Base-by-base conservation (phyloP, 92 coral and sea anemone species). In the Phenganax marumi region DNA sequence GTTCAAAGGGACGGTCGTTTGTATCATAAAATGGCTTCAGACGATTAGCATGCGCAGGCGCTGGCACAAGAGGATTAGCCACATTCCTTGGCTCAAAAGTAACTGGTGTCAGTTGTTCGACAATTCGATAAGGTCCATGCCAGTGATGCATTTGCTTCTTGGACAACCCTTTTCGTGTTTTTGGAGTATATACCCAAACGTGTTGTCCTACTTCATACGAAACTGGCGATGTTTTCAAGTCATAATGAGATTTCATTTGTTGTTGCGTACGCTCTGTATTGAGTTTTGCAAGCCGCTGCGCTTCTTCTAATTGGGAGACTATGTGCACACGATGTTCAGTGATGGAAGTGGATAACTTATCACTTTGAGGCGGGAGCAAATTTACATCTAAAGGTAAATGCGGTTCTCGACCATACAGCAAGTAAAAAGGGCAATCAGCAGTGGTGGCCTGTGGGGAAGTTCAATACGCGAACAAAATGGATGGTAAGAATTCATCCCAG, bases 1-100 rank as follows among this genome's bases (percentile, higher is more conserved):
- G 85, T 21, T 78, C 68, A 48, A 89, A 68, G 17, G 90, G 92
- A 3, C 90, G 70, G 56, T 83, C 86, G 10, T 63, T 77, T 13
- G 88, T 86, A 81, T 89, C 89, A n/a, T 60, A 83, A 57, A 72
- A 89, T 1, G 63, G 81, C 53, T 89, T 89, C 50, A 89, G 54
- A 50, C 92, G 72, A 80, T 89, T 86, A 12, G 89, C 90, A 52
- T 89, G 90, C 50, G 86, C 85, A 0, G 85, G 83, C 8, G 90
- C 84, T 0, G 88, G 63, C n/a, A n/a, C n/a, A n/a, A n/a, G n/a
- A n/a, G n/a, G n/a, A n/a, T n/a, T n/a, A n/a, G n/a, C n/a, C n/a
- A n/a, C n/a, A n/a, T n/a, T n/a, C n/a, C n/a, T n/a, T n/a, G n/a
- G n/a, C n/a, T n/a, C n/a, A n/a, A n/a, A n/a, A n/a, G n/a, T n/a